A percentile compares a stretch with the other conserved stretches of the same genome.
These are phyloP conservation scores for Alentia gelatinosa DNA, from an alignment of 2,888 invertebrate species.

Conservation along the genomic window DNA sequence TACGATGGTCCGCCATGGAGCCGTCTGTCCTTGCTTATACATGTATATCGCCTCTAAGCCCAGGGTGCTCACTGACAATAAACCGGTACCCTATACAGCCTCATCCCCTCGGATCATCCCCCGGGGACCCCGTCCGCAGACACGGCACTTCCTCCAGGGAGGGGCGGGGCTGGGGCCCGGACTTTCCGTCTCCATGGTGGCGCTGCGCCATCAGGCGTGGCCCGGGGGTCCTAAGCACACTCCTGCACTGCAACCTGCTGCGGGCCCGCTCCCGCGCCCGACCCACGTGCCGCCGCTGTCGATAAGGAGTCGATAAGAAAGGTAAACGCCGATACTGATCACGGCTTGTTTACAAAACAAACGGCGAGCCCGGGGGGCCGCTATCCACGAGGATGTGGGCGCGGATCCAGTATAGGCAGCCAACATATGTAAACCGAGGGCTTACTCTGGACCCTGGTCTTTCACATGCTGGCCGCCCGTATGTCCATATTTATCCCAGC, in stretches of 20 bases:
- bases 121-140: background rate
- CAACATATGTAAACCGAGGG: too few species aligned
- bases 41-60: background rate
- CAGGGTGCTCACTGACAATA: background rate
- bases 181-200: background rate
- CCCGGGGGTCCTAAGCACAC: too few species aligned
- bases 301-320: slow-evolving; percentile 47
- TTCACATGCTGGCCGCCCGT: too few species aligned
- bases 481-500: too few species aligned
- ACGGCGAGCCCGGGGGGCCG: background rate
- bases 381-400: background rate
- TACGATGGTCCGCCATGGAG: too few species aligned
- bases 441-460: too few species aligned
- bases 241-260: background rate
- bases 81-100: background rate
- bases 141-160: background rate
- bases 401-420: too few species aligned
- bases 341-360: slow-evolving; percentile 55
- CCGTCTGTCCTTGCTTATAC: background rate
- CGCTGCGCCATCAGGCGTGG: background rate
- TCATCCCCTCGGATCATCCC: background rate
- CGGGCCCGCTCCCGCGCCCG: background rate
- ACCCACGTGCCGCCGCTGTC: background rate
- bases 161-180: background rate
- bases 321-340: slow-evolving; percentile 50